A percentile compares a stretch with the other conserved stretches of the same genome.
Evolutionary conservation across 2,888 invertebrate genomes (phyloP).

Genomic region (Orchesella flavescens): DNA sequence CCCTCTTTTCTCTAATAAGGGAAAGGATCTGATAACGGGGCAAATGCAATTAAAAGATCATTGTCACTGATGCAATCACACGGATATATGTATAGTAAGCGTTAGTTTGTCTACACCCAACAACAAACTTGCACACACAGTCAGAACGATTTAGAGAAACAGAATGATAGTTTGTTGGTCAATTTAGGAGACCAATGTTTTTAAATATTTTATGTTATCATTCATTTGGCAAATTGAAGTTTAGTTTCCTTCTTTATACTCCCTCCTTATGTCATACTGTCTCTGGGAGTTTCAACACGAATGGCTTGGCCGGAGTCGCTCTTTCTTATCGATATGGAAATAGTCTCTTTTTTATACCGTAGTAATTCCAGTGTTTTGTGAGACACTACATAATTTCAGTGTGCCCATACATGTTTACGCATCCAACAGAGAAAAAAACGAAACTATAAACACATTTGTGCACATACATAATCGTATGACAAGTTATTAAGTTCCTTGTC

Average conservation of each 20-base stretch:
- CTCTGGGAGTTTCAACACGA: too few relatives aligned
- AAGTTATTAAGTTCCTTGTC: conserved; percentile 58
- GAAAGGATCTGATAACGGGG: conserved; percentile 25
- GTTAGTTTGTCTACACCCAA: too few relatives aligned
- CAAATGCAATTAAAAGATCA: conserved; percentile 63
- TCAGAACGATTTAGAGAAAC: neutral
- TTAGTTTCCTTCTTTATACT: conserved; percentile 38
- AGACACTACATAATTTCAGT: neutral
- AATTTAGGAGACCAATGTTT: conserved; percentile 42
- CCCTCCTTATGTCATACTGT: too few relatives aligned
- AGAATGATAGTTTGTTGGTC: conserved; percentile 44
- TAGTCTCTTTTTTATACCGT: too few relatives aligned
- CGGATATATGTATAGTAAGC: neutral
- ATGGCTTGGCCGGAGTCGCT: too few relatives aligned
- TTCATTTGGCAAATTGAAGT: conserved; percentile 66
- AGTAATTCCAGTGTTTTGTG: too few relatives aligned
- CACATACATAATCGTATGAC: conserved; percentile 48
- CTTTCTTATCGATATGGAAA: too few relatives aligned
- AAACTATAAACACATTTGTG: neutral
- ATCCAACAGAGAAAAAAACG: neutral
- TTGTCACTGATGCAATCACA: conserved; percentile 39
- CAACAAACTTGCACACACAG: too few relatives aligned
- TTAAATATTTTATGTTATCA: conserved; percentile 61
- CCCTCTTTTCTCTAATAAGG: neutral
- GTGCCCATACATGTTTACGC: neutral